These are phyloP conservation scores for Melanostoma scalare DNA, from an alignment of 2,888 invertebrate species.

Conservation along the genomic window DNA sequence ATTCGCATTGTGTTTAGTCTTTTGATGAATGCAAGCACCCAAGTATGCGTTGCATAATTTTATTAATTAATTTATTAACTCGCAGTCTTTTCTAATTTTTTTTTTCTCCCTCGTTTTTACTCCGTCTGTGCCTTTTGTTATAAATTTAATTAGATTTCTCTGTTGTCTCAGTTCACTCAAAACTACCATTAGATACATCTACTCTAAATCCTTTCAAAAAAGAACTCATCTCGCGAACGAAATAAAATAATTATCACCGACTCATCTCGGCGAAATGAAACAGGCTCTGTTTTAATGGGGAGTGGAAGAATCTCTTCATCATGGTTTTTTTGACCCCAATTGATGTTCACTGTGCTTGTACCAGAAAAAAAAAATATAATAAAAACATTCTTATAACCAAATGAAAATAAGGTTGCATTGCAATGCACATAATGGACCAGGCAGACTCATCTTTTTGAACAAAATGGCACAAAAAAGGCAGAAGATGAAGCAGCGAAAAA, in stretches of 20 bases:
- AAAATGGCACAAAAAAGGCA: conserved; percentile 43
- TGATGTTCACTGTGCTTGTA: conserved; percentile 53
- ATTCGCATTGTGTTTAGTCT: too few relatives aligned
- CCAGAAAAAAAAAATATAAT: conserved; percentile 9
- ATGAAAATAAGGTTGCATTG: conserved; percentile 58
- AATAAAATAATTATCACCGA: conserved; percentile 65
- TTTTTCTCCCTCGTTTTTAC: too few relatives aligned
- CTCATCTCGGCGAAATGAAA: conserved; percentile 3
- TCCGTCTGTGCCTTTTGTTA: conserved; percentile 23
- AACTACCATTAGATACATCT: conserved; percentile 47
- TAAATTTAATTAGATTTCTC: conserved; percentile 55
- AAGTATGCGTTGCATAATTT: too few relatives aligned
- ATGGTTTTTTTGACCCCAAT: conserved; percentile 70
- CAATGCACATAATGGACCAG: conserved; percentile 52
- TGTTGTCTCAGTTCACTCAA: conserved; percentile 42
- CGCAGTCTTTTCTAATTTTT: too few relatives aligned
- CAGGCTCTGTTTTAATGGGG: not conserved
- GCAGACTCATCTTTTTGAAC: conserved; percentile 12
- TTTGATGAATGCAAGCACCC: too few relatives aligned
- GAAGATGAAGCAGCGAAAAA: not conserved
- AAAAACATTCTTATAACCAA: conserved; percentile 49
- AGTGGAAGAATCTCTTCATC: conserved; percentile 38
- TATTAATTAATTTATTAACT: too few relatives aligned
- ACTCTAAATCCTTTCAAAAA: conserved; percentile 40
- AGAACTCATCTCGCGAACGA: conserved; percentile 39